Percentiles rank a stretch among this genome's conserved stretches.
Evolutionary conservation across 2,113 vertebrate species (phyloP).

Genomic region (Platycercus adscitus): DNA sequence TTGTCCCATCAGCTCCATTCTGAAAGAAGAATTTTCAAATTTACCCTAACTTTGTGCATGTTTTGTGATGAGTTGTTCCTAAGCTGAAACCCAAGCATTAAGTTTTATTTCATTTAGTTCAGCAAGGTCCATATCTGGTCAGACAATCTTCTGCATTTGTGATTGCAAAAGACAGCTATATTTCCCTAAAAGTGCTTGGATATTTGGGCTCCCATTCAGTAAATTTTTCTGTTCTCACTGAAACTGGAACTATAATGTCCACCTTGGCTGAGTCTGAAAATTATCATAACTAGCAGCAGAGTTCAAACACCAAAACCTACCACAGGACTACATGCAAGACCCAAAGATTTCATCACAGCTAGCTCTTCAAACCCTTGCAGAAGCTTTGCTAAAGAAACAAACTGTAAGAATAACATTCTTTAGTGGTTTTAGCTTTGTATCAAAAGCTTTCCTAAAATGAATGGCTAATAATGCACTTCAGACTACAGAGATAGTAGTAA

Average conservation of each 20-base stretch:
- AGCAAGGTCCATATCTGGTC: not conserved
- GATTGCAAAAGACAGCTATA: not conserved
- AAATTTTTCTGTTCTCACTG: not conserved
- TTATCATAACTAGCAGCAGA: not conserved
- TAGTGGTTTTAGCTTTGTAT: not conserved
- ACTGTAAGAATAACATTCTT: not conserved
- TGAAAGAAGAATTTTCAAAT: constrained; percentile 45
- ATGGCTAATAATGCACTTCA: not conserved
- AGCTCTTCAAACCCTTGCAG: not conserved
- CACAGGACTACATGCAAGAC: not conserved
- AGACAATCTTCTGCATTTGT: not conserved
- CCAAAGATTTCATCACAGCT: not conserved
- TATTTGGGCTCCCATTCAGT: not conserved
- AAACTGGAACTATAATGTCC: not conserved
- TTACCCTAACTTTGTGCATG: not conserved
- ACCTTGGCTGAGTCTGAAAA: not conserved
- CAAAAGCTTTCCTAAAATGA: not conserved
- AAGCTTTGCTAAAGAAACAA: not conserved
- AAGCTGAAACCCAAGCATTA: not conserved
- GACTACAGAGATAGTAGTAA: not conserved
- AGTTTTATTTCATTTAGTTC: not conserved
- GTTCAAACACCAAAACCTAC: not conserved
- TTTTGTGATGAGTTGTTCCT: not conserved
- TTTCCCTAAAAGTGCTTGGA: not conserved
- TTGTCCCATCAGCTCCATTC: constrained; percentile 44